Evolutionary conservation across 2,797 vertebrate species (phyloP), one percentile per base, ranked within the genome.

Genomic region (Lepidocolaptes lacrymiger): DNA sequence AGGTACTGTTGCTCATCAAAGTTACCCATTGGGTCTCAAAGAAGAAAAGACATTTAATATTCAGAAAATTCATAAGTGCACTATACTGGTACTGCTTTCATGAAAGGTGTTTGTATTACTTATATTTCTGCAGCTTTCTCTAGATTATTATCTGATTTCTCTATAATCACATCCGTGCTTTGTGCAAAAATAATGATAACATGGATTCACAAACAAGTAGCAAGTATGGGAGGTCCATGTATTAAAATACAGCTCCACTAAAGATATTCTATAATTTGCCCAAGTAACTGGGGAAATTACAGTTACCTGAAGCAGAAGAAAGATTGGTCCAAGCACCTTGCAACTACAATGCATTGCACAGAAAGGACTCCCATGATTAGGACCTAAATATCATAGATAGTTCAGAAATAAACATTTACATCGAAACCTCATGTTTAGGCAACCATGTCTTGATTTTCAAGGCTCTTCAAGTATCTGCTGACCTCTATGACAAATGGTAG

Each of bases 1-100:
- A 97, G 92, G 83, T 97, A 94, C 37, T 43, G 9, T 32, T 94
- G 74, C 91, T 96, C 89, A 69, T 64, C 59, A 28, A 36, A 72
- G 91, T 56, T 67, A 83, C 32, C 49, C 81, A 55, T 10, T 63
- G 58, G 41, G 27, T 88, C 39, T 94, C 78, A 75, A 91, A 91
- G 41, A 74, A 44, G 73, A 84, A 81, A 76, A 58, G 46, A 36
- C 52, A 46, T 17, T 58, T 26, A 64, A 18, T 21, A 73, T 32
- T 20, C 34, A 87, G 55, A 93, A 58, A 68, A 37, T 21, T 74
- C 20, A 77, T 91, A 62, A 86, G 84, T 46, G 36, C 26, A 78
- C 4, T 6, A 3, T 79, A 63, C 14, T 14, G 7, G 37, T 76
- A 68, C 20, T 88, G 14, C 26, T 63, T 67, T 73, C 28, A 77